Conservation (phyloP, 2,888 invertebrate genomes). For the Epinotia ramella region DNA sequence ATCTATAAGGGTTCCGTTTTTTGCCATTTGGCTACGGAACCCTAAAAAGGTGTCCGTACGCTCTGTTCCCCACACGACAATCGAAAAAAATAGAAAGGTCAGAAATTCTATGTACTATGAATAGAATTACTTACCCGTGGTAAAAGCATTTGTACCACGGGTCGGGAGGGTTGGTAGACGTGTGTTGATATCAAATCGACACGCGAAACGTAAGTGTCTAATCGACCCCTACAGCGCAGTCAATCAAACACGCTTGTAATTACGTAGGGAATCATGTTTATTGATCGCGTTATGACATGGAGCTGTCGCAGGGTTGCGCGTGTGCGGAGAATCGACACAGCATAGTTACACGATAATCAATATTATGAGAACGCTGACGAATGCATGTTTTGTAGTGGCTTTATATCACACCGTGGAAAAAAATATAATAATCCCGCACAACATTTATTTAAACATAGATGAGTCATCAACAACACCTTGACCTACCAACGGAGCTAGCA, state of each 20-base stretch:
- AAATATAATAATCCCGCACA: too few species aligned
- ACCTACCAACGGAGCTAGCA: too few species aligned
- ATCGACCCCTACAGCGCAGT: neutral
- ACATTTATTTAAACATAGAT: neutral
- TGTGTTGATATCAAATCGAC: neutral
- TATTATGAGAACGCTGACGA: conserved; percentile 1
- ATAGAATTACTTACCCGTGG: too few species aligned
- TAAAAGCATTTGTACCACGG: too few species aligned
- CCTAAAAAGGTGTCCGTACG: too few species aligned
- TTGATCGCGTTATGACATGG: conserved; percentile 3
- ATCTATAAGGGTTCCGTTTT: too few species aligned
- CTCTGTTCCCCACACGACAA: too few species aligned
- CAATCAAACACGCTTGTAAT: neutral
- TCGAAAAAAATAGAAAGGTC: too few species aligned
- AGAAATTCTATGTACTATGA: too few species aligned
- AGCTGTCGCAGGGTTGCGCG: conserved; percentile 10
- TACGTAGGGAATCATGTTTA: neutral
- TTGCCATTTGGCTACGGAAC: too few species aligned
- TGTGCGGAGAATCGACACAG: neutral
- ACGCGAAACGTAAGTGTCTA: neutral
- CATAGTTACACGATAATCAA: neutral
- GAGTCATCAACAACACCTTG: too few species aligned
- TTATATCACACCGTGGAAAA: neutral
- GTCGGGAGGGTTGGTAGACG: too few species aligned
- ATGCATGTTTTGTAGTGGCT: neutral